Evolutionary conservation across 2,113 vertebrate species (phyloP), one percentile per base, ranked within the genome.

Genomic region (Hylia prasina): DNA sequence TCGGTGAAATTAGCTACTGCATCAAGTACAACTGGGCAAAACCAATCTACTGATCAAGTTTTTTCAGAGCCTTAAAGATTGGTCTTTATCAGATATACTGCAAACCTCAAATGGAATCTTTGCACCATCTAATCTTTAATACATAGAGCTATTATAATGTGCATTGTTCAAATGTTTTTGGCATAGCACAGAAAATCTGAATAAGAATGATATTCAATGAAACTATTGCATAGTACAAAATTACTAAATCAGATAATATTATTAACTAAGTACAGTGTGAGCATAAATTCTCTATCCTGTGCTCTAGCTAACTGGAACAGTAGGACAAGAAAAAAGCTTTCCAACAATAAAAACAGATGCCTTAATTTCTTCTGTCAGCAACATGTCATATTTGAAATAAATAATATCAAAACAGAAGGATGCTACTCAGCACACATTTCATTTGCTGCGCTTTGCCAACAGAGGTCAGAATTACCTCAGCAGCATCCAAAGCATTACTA

Each of bases 401-500:
- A 82, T n/a, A 82, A 27, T 37, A 66, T 18, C 63, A 72, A 88
- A 95, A 33, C 63, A 92, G 30, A 91, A 80, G 22, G 8, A 42
- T 90, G 40, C 30, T 93, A 54, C 20, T 42, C 45, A 88, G 51
- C 24, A 88, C 0, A 4, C 40, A 48, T 81, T 96, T 94, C 64
- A 53, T 83, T 92, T 95, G 79, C 96, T 89, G 57, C 89, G 64
- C 60, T 94, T 96, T 95, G 88, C 93, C 93, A 94, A 97, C 79
- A 96, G 95, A 93, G 93, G 92, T 93, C 96, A 96, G 90, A 94
- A 90, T 88, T 90, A 96, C 71, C 64, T 88, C 75, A 92, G 64
- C n/a, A 88, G 86, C 92, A 96, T 80, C 76, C 44, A 87, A 83
- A 90, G 48, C 47, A 37, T 71, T 86, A 47, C 35, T 93, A 37